Evolutionary conservation across 2,888 invertebrate species (phyloP), one percentile per base, ranked within the genome.

Genomic region (Drosophila phalerata): DNA sequence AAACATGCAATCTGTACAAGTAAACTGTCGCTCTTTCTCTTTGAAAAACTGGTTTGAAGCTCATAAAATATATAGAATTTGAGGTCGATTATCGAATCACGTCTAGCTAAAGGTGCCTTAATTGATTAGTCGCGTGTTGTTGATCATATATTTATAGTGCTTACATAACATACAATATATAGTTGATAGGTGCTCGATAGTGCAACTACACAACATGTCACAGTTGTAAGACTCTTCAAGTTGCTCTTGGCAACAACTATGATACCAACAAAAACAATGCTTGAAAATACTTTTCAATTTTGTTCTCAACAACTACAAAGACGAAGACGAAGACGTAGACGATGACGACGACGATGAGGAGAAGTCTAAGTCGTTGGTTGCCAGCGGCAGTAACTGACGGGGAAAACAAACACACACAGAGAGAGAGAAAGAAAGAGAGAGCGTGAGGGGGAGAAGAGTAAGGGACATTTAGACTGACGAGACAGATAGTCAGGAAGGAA

Each of bases 211-310:
- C 32, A 25, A 47, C 74, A 76, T 65, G 66, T 66, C 70, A 76
- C 71, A 79, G 58, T 75, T 79, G 71, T 70, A 63, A 66, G 66
- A 60, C 77, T 48, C 77, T 49, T 63, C 48, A 63, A 63, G 58
- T 60, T 55, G 58, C 57, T 61, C 49, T 30, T 32, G 55, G 34
- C 64, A 58, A 58, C 43, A 45, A 43, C 38, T 38, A 38, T 51
- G 63, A 73, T 40, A 47, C 47, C 53, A 51, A 69, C 60, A 80
- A 62, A 56, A 74, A 69, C 75, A 85, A 78, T 70, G 82, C 76
- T 75, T 69, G 68, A 66, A 80, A 89, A 75, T 83, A 90, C 86
- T 89, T 86, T 86, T 86, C 85, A 86, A 86, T 86, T 86, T 86
- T 83, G 81, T 90, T 78, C 81, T 88, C 85, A 86, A 86, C 85